Evolutionary conservation across 1,140 invertebrate genomes (phyloP).

Genomic region (Paracyclopina nana): DNA sequence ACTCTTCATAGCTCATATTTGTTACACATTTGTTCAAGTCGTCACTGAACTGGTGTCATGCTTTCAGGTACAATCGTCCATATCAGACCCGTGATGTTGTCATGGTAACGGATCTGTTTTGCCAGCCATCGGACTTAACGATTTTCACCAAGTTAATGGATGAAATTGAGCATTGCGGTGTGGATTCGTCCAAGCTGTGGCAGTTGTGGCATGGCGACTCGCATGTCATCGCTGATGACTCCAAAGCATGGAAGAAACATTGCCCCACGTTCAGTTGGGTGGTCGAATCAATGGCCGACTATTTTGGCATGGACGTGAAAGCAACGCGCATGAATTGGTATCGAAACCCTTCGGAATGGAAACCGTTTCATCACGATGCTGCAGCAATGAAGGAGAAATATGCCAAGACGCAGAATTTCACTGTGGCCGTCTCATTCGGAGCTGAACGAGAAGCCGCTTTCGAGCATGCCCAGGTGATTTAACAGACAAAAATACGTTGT

Average conservation of each 20-base stretch:
- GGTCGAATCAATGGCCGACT: constrained; percentile 1
- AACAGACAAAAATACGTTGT: too few species aligned
- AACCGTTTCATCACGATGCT: constrained; percentile 16
- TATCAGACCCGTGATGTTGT: constrained; percentile 1
- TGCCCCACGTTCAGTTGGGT: constrained; percentile 9
- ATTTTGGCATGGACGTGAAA: constrained; percentile 14
- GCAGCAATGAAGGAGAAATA: constrained; percentile 7
- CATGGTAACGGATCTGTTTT: constrained; percentile 8
- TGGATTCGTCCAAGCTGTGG: neutral
- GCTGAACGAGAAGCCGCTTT: constrained; percentile 12
- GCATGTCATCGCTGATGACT: constrained; percentile 12
- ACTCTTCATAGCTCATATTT: too few species aligned
- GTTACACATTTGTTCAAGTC: too few species aligned
- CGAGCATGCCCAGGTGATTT: constrained; percentile 12
- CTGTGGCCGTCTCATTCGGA: constrained; percentile 10
- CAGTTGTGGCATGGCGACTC: constrained; percentile 12
- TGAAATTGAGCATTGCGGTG: constrained; percentile 4
- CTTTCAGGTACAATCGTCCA: constrained; percentile 11
- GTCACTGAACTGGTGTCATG: too few species aligned
- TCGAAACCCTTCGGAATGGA: constrained; percentile 10
- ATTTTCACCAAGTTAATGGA: neutral
- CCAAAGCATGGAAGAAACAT: neutral
- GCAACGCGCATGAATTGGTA: constrained; percentile 14
- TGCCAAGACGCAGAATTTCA: constrained; percentile 13
- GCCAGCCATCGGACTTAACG: neutral